These are phyloP conservation scores for Dynastes tityus DNA, from an alignment of 2,888 invertebrate species.

Conservation along the genomic window DNA sequence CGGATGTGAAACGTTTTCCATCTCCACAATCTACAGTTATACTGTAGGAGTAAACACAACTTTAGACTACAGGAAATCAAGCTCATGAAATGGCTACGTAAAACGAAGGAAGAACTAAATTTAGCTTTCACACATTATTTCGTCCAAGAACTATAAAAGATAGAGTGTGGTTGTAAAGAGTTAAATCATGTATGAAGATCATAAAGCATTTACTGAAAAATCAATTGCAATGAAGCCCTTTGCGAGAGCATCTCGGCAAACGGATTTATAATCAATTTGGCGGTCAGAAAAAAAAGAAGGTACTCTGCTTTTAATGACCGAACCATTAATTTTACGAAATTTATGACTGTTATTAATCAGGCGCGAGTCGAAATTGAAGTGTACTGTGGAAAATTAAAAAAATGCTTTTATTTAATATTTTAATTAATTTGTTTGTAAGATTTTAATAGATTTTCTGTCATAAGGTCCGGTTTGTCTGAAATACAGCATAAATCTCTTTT, in stretches of 20 bases:
- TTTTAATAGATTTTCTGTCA: too few species aligned
- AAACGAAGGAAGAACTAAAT: too few species aligned
- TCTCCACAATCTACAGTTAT: too few species aligned
- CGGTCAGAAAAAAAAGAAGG: not conserved
- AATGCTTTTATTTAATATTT: not conserved
- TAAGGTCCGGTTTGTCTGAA: too few species aligned
- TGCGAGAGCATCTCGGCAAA: not conserved
- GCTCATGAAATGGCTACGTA: too few species aligned
- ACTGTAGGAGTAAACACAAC: too few species aligned
- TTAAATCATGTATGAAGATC: not conserved
- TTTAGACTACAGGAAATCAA: too few species aligned
- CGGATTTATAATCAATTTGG: not conserved
- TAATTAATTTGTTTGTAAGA: too few species aligned
- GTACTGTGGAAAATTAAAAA: too few species aligned
- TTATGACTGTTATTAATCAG: not conserved
- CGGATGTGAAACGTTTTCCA: too few species aligned
- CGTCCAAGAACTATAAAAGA: not conserved
- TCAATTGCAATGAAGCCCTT: not conserved
- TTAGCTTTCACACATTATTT: too few species aligned
- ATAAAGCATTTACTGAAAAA: not conserved
- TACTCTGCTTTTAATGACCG: not conserved
- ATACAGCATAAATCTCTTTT: too few species aligned
- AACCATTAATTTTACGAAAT: not conserved
- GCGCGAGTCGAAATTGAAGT: not conserved
- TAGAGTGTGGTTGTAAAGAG: not conserved